phyloP scores from a whole-genome alignment of 1,140 invertebrate species.

The Drosophila miranda region DNA sequence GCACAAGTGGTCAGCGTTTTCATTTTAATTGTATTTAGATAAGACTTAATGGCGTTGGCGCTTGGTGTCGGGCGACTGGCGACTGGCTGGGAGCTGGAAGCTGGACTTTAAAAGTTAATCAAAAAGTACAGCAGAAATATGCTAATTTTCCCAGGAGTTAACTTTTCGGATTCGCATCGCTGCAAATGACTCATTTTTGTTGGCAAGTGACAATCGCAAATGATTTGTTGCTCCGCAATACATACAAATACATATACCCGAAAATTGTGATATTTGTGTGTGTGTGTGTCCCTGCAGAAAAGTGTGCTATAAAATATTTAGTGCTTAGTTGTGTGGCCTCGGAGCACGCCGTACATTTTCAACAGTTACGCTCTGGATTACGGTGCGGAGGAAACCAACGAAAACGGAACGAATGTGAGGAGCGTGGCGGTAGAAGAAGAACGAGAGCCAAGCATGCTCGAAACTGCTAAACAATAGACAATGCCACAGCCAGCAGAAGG shows the following conservation, averaged over 20 bases:
- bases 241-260: neutral
- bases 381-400: constrained; percentile 10
- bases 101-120: constrained; percentile 35
- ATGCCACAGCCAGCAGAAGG: constrained; percentile 18
- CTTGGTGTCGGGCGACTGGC: neutral
- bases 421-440: constrained; percentile 39
- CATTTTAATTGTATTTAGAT: constrained; percentile 75
- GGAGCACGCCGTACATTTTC: constrained; percentile 25
- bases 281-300: constrained; percentile 29
- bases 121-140: constrained; percentile 1
- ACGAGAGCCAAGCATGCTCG: constrained; percentile 64
- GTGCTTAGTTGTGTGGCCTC: constrained; percentile 63
- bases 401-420: constrained; percentile 16
- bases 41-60: constrained; percentile 56
- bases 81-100: constrained; percentile 1
- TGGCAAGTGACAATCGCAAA: constrained; percentile 9
- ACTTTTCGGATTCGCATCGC: neutral
- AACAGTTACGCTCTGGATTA: constrained; percentile 17
- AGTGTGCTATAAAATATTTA: constrained; percentile 72
- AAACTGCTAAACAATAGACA: constrained; percentile 72
- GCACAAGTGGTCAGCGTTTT: constrained; percentile 50
- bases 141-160: constrained; percentile 8
- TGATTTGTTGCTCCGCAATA: too few relatives aligned
- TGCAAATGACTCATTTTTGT: constrained; percentile 14
- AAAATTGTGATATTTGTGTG: constrained; percentile 3